Base-by-base conservation (phyloP, 2,888 invertebrate genomes). In the Anticlea derivata region DNA sequence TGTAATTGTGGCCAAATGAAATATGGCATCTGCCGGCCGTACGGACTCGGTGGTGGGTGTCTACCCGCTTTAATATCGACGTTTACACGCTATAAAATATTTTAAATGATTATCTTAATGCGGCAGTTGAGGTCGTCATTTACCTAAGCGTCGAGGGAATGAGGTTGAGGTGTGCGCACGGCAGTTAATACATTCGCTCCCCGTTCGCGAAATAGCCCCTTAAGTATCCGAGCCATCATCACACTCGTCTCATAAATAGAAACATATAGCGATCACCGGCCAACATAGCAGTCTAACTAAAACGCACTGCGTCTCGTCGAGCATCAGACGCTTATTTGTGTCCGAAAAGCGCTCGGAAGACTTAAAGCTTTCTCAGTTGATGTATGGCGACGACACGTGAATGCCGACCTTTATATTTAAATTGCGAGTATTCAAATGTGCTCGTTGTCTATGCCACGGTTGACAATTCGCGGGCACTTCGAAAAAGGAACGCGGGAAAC, bases 361-460 rank as follows among this genome's bases (percentile, higher is more conserved):
- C 86, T 83, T 87, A 87, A 87, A 86, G 80, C 84, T 80, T 73
- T 77, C 80, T 62, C 73, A 65, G 70, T 84, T 89, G 89, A 90
- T 89, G 85, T 80, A 88, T 84, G 81, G 86, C 78, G 76, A 71
- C 80, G 83, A 83, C 86, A 80, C 82, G 82, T 79, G 81, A 83
- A 79, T 78, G 78, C 80, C 84, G 82, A 86, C 83, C 86, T 88
- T 90, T 90, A 90, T 90, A 90, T 90, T 90, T 86, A 90, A 89
- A 90, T 89, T 77, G 75, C 65, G 66, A 65, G 80, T 79, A 90
- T 90, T 89, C 84, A 89, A 89, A 86, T 86, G 75, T 61, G 77
- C 71, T 78, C 82, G 80, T 83, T 83, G 85, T 86, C 89, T 88
- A 87, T 86, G 81, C 79, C 72, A 66, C 69, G 70, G 82, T 84